Evolutionary conservation across 1,140 invertebrate genomes (phyloP), one percentile per base, ranked within the genome.

Genomic region (Leptopilina clavipes): DNA sequence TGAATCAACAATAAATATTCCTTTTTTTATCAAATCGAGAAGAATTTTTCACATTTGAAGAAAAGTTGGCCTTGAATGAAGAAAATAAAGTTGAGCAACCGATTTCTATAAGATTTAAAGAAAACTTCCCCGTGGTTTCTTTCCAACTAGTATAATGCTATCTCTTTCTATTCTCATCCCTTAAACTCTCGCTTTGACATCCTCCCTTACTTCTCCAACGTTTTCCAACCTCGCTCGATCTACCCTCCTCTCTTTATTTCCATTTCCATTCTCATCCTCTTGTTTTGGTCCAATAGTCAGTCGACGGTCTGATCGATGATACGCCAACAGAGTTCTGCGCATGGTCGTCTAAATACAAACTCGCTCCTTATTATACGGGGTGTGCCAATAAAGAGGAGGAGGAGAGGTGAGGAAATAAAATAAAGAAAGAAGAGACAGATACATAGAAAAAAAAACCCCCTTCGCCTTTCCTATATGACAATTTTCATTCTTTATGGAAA

Each of bases 211-310:
- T 65, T 31, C 59, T 37, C 59, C 14, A 22, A 22, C 59, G 25
- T 65, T 65, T 65, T 65, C 59, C 59, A 54, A 52, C 73, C 77
- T 78, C 74, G 65, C 75, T 78, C 76, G 70, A 59, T 75, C 65
- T 48, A 74, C 73, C 72, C 73, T 73, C 48, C 65, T 76, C 75
- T 72, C 71, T 84, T 81, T 81, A 75, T 83, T 77, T 80, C 71
- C 85, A 79, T 82, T 85, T 82, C 80, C 82, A 85, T 80, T 85
- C 81, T 83, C 86, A 82, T 85, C 85, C 87, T 89, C 85, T 90
- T 89, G 88, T 90, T 89, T 89, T 89, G 85, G 85, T 86, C 86
- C 88, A 89, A 90, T 90, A 88, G 87, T 90, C 86, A 83, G 84
- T 87, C 83, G 84, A 79, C 83, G 79, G 85, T 87, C 89, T 90